A percentile compares a stretch with the other conserved stretches of the same genome.
Evolutionary conservation across 2,113 vertebrate genomes (phyloP).

Genomic region (Epinephelus lanceolatus): DNA sequence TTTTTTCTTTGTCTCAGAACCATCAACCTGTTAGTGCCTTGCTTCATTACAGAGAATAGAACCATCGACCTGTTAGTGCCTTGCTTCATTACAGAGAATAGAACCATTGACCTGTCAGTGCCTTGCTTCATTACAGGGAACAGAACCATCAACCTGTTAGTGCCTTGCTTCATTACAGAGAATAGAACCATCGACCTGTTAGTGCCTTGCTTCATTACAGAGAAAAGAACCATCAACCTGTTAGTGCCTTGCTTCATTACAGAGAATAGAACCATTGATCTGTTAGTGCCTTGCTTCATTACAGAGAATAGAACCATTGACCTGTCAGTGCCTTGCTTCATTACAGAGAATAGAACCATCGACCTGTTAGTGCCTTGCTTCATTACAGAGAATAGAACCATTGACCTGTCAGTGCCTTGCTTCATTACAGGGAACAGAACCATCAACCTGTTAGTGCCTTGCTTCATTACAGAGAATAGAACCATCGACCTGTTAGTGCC

Average conservation of each 20-base stretch:
- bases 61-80: no score
- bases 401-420: neutral
- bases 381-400: slow-evolving; percentile 13
- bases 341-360: no score
- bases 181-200: neutral
- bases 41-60: neutral
- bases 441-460: no score
- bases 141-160: no score
- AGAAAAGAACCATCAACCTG: no score
- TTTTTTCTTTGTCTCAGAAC: no score
- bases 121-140: no score
- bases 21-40: neutral
- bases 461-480: slow-evolving; percentile 2
- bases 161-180: neutral
- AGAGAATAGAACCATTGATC: neutral
- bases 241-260: neutral
- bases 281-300: neutral
- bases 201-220: no score
- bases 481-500: neutral
- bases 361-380: no score
- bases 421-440: neutral
- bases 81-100: no score
- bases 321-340: neutral
- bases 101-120: no score
- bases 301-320: neutral